These are phyloP conservation scores for Colistium nudipinnis DNA, from an alignment of 2,113 vertebrate genomes.

Conservation along the genomic window DNA sequence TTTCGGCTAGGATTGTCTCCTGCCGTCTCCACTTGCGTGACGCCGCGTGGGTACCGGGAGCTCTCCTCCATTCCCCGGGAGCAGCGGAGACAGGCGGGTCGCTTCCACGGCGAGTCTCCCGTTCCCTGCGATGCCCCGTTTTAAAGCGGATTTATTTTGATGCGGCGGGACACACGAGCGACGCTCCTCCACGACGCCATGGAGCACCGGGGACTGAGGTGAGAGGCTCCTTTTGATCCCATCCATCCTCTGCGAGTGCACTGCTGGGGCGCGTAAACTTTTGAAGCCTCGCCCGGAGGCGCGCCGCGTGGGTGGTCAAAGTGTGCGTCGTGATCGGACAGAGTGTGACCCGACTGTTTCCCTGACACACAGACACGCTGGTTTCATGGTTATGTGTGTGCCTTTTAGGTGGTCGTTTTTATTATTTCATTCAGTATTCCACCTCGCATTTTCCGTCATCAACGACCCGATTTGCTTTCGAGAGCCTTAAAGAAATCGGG, in stretches of 20 bases:
- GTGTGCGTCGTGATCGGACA: slow-evolving; percentile 17
- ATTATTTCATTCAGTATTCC: background rate
- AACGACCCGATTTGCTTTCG: background rate
- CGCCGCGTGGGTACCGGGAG: slow-evolving; percentile 39
- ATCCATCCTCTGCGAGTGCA: background rate
- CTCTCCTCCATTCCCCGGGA: slow-evolving; percentile 52
- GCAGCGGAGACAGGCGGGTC: slow-evolving; percentile 52
- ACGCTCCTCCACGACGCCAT: slow-evolving; percentile 14
- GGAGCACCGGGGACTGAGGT: slow-evolving; percentile 62
- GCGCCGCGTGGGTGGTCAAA: slow-evolving; percentile 32
- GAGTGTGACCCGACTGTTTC: slow-evolving; percentile 19
- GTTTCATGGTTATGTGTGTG: background rate
- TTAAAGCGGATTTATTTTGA: slow-evolving; percentile 67
- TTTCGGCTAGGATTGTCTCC: slow-evolving; percentile 3
- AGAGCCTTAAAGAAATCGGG: background rate
- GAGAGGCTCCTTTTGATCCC: slow-evolving; percentile 36
- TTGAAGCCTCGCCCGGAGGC: slow-evolving; percentile 48
- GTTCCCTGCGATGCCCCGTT: slow-evolving; percentile 64
- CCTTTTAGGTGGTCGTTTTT: background rate
- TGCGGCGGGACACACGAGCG: slow-evolving; percentile 44
- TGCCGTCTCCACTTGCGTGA: slow-evolving; percentile 37
- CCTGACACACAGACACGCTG: slow-evolving; percentile 20
- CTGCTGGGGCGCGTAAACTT: slow-evolving; percentile 62
- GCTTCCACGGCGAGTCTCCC: slow-evolving; percentile 17
- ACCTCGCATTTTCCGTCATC: background rate